A percentile compares a stretch with the other conserved stretches of the same genome.
phyloP scores from a whole-genome alignment of 2,113 vertebrate species.

The Corydoras maculifer region DNA sequence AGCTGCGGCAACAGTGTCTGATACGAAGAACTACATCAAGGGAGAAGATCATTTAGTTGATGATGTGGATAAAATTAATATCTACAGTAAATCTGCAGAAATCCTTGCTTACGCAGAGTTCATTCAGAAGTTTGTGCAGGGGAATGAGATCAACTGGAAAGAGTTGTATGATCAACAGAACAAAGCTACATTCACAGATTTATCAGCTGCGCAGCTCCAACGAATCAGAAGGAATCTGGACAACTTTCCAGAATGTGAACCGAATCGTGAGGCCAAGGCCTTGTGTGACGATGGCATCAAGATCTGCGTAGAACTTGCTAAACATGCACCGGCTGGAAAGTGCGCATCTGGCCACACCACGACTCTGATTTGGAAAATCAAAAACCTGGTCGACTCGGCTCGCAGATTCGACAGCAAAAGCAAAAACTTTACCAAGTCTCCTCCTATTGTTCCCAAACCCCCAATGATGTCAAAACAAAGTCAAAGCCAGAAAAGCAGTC shows the following conservation, averaged over 20 bases:
- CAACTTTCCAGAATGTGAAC: slow-evolving; percentile 5
- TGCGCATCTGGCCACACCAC: neutral
- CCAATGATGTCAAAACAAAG: slow-evolving; percentile 27
- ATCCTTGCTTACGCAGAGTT: neutral
- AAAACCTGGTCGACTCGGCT: slow-evolving; percentile 2
- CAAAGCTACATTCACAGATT: neutral
- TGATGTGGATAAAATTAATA: slow-evolving; percentile 9
- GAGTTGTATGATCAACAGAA: slow-evolving; percentile 26
- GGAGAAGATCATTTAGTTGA: neutral
- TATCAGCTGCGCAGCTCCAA: neutral
- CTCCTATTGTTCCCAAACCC: slow-evolving; percentile 15
- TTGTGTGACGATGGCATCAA: slow-evolving; percentile 16
- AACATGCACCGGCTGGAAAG: neutral
- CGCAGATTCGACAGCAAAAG: slow-evolving; percentile 36
- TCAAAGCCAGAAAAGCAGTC: neutral
- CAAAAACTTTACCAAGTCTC: slow-evolving; percentile 12
- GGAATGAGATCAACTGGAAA: slow-evolving; percentile 18
- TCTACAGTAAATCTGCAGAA: slow-evolving; percentile 31
- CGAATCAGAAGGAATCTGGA: neutral
- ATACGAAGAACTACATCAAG: neutral
- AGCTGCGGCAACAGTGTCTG: neutral
- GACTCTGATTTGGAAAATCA: neutral
- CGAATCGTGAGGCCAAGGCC: neutral
- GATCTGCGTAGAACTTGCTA: slow-evolving; percentile 24
- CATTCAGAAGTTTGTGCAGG: neutral